Conservation (phyloP, 2,797 vertebrate genomes). For the Acanthis flammea region DNA sequence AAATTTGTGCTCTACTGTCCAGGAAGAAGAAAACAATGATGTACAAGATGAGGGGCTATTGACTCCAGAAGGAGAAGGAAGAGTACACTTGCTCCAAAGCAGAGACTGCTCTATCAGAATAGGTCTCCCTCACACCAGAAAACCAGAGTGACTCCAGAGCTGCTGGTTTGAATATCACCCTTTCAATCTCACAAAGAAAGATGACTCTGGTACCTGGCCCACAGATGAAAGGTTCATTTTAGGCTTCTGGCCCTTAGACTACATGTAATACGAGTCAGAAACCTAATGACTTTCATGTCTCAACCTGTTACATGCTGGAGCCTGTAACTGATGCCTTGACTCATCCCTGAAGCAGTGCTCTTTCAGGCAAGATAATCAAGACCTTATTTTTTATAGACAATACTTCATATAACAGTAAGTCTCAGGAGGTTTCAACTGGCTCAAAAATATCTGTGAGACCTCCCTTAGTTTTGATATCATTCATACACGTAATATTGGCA, state of each 20-base stretch:
- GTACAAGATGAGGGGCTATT: neutral
- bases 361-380: constrained; percentile 60
- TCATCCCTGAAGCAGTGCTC: constrained; percentile 51
- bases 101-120: neutral
- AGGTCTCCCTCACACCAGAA: neutral
- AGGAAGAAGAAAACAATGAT: neutral
- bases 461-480: neutral
- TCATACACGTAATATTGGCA: neutral
- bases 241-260: constrained; percentile 62
- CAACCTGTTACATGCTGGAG: constrained; percentile 50
- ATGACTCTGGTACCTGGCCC: constrained; percentile 65
- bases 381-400: constrained; percentile 33
- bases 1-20: neutral
- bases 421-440: neutral
- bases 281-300: constrained; percentile 58
- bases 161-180: constrained; percentile 40
- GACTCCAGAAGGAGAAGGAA: neutral
- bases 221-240: constrained; percentile 66
- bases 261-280: constrained; percentile 53
- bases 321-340: constrained; percentile 59
- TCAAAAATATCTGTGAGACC: neutral
- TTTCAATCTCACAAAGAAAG: constrained; percentile 52
- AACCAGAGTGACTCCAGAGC: constrained; percentile 3
- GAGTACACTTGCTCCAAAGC: neutral
- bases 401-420: neutral